Evolutionary conservation across 1,140 invertebrate species (phyloP), one percentile per base, ranked within the genome.

Genomic region (Trinorchestia longiramus): DNA sequence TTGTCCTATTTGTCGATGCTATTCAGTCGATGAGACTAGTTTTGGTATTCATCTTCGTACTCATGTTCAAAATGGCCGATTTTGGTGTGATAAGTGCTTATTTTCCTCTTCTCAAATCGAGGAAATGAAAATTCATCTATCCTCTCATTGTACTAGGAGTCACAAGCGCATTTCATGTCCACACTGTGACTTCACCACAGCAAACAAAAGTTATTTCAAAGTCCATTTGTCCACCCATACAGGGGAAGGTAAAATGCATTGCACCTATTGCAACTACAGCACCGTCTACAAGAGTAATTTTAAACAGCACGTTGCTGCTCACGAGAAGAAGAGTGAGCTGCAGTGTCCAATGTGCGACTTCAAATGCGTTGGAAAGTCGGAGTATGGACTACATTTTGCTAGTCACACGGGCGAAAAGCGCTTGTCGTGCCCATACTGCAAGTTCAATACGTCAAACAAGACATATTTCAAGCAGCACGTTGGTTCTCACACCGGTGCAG

Each of bases 91-190:
- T 36, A 94, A 94, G 43, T 94, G 92, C 44, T 40, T 94, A 28
- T 94, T 94, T 40, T 94, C 92, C 40, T 94, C 92, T 4, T 45
- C 43, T n/a, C 45, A 45, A 94, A 94, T 94, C 1, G 92, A 94
- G n/a, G 92, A 94, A 94, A 94, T 94, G 92, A 94, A 94, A 94
- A 94, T 94, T 47, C 92, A 94, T 47, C 92, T 94, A 23, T 94
- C 92, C 0, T 94, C 92, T 47, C 92, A 94, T n/a, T 94, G 92
- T 43, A 94, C 92, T 45, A 42, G 92, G 44, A 94, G 44, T 36
- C 92, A 94, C 92, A 94, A 94, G n/a, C 92, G 92, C 43, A 94
- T 94, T 47, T 94, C 92, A 28, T 94, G 92, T 43, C 92, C 92
- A 19, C 92, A 94, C 43, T 94, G 92, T 45, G 92, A 94, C 44